Evolutionary conservation across 2,888 invertebrate genomes (phyloP), one percentile per base, ranked within the genome.

Genomic region (Nomada fucata): DNA sequence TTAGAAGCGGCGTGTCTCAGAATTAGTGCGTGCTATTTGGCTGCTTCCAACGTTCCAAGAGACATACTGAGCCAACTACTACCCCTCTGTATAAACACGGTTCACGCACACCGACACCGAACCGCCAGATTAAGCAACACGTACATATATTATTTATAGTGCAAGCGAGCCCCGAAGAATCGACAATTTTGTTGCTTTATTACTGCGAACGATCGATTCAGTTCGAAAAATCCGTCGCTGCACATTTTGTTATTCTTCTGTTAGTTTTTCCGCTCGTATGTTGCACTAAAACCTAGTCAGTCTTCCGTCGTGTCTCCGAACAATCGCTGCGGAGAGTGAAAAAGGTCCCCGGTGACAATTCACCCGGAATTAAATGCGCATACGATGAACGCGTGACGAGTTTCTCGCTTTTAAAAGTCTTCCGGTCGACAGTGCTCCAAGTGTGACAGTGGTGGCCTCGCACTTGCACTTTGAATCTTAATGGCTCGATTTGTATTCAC

Each of bases 401-500:
- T 47, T 50, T 47, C 23, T 50, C 70, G 47, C 44, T 36, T 52
- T 59, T 52, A 18, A 63, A 69, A 64, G 50, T 67, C 29, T 11
- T 70, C n/a, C 20, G 36, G 47, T 60, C 29, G 52, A 60, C 59
- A n/a, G 65, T 55, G 68, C 63, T 73, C 67, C 71, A 60, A 60
- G 69, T 76, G 70, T 60, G 74, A 64, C 68, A 68, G 50, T 63
- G 72, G 36, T 65, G 63, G 69, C 42, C 64, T 59, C 83, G 79
- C 59, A 59, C 59, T 47, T 61, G 76, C 80, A 90, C 89, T 90
- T 84, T 87, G 86, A 89, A 90, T 89, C 88, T 89, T 90, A 89
- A 90, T 90, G 88, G 87, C 88, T 82, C 90, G 83, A 90, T 90
- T 87, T 89, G 89, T 90, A 90, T 90, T 90, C 90, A 88, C 86